Base-by-base conservation (phyloP, 2,113 vertebrate genomes). In the Silurus meridionalis region DNA sequence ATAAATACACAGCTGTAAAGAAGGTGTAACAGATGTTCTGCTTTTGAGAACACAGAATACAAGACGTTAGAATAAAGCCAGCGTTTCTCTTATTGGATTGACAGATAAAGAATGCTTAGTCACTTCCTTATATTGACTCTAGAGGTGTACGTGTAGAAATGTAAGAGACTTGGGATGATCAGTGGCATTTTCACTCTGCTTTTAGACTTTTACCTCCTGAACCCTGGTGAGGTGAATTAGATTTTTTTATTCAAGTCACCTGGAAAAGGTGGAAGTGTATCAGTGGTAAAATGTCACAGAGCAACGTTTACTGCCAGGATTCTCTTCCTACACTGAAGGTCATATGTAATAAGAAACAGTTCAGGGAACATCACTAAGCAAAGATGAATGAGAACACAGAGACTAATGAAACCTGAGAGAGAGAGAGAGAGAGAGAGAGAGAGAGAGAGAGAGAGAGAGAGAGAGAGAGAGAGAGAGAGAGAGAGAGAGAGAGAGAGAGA, bases 261-360 rank as follows among this genome's bases (percentile, higher is more conserved):
- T 28, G 17, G 14, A 55, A 23, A 79, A 79, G 53, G n/a, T 79
- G 55, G 14, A 9, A 55, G 50, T 55, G 50, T 13, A 14, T 77
- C 10, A 3, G 48, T 14, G 50, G 9, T 79, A 10, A 79, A 79
- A 79, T 37, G 77, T 58, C 77, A 78, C 50, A 79, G n/a, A 28
- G 15, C 53, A 57, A 8, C 25, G 6, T 17, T 78, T 28, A 57
- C 11, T 78, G 75, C 52, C 52, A 57, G n/a, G 7, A 28, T 8
- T 78, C 75, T 78, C n/a, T 17, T 6, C 11, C 52, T 8, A 28
- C 21, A 25, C 50, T 28, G 63, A 67, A 66, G 61, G 37, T 82
- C 61, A 52, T 25, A 67, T 52, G 46, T 82, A 82, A 82, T 66
- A 53, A 25, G 61, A 55, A 79, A 57, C 77, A 57, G 53, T 79